Conservation (phyloP, 2,888 invertebrate genomes). For the Laspeyria flexula region DNA sequence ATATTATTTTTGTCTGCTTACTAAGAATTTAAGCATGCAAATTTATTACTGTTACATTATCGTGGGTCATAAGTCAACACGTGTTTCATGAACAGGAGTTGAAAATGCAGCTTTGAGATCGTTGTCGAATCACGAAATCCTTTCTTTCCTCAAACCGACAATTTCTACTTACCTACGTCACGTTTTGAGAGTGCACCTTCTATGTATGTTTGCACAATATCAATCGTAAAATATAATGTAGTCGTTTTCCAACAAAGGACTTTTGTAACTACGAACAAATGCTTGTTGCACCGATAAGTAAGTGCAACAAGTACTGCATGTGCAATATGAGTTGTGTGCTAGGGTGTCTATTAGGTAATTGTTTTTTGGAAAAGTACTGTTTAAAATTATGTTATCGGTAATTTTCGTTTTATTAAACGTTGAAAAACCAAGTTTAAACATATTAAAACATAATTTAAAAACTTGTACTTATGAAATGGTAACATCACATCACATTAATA, state of each 20-base stretch:
- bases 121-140: conserved; percentile 64
- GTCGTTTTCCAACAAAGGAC: conserved; percentile 50
- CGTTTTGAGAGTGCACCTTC: conserved; percentile 41
- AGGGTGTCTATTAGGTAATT: not conserved
- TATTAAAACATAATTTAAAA: no score
- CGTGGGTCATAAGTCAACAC: conserved; percentile 52
- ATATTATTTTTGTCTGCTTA: conserved; percentile 10
- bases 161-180: conserved; percentile 51
- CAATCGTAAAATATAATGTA: conserved; percentile 52
- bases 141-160: conserved; percentile 53
- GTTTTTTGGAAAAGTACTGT: not conserved
- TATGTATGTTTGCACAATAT: conserved; percentile 46
- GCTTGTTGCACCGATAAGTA: conserved; percentile 14
- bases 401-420: no score
- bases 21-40: conserved; percentile 42
- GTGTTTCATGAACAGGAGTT: conserved; percentile 46
- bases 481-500: no score
- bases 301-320: conserved; percentile 12
- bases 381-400: not conserved
- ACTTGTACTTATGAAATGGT: no score
- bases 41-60: conserved; percentile 44
- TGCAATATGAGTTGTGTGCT: conserved; percentile 20
- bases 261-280: conserved; percentile 36
- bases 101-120: conserved; percentile 48
- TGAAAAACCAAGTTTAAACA: no score